Base-by-base conservation (phyloP, 2,888 invertebrate species). In the Epirrhoe alternata region DNA sequence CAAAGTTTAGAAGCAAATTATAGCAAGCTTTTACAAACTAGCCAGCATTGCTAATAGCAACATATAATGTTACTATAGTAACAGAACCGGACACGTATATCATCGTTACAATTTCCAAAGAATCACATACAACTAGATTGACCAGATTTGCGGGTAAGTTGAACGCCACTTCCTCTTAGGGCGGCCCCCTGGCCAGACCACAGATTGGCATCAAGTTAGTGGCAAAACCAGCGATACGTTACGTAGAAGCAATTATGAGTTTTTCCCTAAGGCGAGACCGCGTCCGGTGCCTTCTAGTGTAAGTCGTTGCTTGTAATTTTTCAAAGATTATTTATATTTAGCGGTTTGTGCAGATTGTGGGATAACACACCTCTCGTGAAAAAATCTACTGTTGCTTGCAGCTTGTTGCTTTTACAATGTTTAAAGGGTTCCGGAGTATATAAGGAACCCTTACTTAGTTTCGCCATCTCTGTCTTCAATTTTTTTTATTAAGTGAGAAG, bases 241-340 rank as follows among this genome's bases (percentile, higher is more conserved):
- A 86, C 84, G 77, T 74, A 82, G 87, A 88, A 88, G 77, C 86
- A 84, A 87, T 88, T 88, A 88, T 77, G 77, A 78, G 80, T 86
- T 88, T 88, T 87, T 86, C 81, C 82, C 81, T 77, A 66, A 68
- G 79, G 82, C 79, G 74, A 75, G 77, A 80, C 74, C 80, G 84
- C 83, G 84, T 88, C 86, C 87, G 86, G 84, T 80, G 76, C 74
- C 79, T 80, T 81, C 78, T 77, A 71, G 69, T 70, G 71, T 61
- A 73, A 74, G 74, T 77, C 72, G 73, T 73, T 72, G 71, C 72
- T 79, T 76, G 74, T 76, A 73, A 69, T 64, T 54, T 47, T 38
- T 30, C 66, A 71, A 59, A 64, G 64, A 65, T 56, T 63, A 63
- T 61, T 50, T 57, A 56, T 63, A 63, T 61, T 50, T 57, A 56